Evolutionary conservation across 2,113 vertebrate genomes (phyloP), one percentile per base, ranked within the genome.

Genomic region (Hydropotes inermis): DNA sequence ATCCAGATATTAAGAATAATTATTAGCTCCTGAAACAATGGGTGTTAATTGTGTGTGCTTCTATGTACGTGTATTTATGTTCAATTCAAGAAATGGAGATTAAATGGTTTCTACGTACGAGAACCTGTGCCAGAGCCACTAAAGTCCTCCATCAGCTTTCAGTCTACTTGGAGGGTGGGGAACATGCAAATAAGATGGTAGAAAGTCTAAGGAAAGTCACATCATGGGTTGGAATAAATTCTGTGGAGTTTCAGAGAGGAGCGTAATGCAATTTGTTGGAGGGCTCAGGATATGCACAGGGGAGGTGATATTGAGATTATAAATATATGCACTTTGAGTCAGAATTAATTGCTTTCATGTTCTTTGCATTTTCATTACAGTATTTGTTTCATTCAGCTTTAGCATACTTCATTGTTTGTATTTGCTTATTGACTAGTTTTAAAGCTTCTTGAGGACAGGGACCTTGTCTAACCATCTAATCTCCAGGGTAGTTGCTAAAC

Each of bases 1-100:
- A 95, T 93, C 36, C 95, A 95, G 76, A 33, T 87, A 89, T 95
- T 89, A 91, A 94, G 81, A 93, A 94, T 91, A 97, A 97, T 84
- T 39, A 92, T 92, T 61, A 76, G 76, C 52, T 90, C 33, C 52
- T 91, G 57, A 87, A 95, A 94, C 25, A 82, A 58, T 57, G 47
- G 12, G 14, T 55, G 60, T 94, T 94, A 25, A 52, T 85, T 93
- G 64, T 84, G 17, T 91, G 11, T 36, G 10, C 85, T 27, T 30
- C 7, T 45, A 11, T 1, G 11, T 83, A 5, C 45, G 13, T 50
- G n/a, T 82, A 12, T 64, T 91, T 97, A 70, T 94, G 28, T 95
- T 94, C 39, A 95, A 36, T 39, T 95, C 15, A 94, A 92, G 30
- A 93, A 96, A 87, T 84, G 47, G 54, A 74, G 15, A 83, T 60